Evolutionary conservation across 2,888 invertebrate species (phyloP).

Genomic region (Patella ulyssiponensis): DNA sequence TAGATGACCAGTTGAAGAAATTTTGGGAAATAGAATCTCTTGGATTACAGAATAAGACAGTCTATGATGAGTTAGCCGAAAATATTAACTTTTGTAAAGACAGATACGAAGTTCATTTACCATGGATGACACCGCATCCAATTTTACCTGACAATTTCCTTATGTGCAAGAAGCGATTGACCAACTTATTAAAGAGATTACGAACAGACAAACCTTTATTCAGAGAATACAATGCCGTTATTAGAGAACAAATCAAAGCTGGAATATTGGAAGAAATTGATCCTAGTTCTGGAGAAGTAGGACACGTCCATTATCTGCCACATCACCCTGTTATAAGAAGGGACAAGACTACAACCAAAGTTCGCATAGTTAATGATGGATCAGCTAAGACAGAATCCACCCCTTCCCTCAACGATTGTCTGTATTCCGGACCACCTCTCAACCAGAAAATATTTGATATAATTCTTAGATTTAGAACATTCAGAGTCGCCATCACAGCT

Average conservation of each 20-base stretch:
- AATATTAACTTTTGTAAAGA: neutral
- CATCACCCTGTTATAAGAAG: too few species aligned
- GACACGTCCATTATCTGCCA: neutral
- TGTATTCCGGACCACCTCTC: neutral
- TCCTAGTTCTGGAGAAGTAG: neutral
- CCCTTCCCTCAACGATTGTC: neutral
- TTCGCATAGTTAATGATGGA: too few species aligned
- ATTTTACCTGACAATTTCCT: constrained; percentile 3
- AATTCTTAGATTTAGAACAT: constrained; percentile 1
- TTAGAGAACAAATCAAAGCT: neutral
- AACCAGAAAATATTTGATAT: constrained; percentile 3
- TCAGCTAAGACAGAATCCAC: neutral
- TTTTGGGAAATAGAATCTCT: neutral
- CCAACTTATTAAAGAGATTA: neutral
- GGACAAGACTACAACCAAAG: too few species aligned
- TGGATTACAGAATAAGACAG: constrained; percentile 1
- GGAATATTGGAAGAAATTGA: neutral
- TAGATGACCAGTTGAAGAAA: too few species aligned
- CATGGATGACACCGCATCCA: neutral
- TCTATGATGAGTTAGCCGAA: neutral
- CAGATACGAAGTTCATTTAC: neutral
- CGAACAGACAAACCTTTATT: neutral
- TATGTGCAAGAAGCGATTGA: neutral
- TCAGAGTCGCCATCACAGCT: neutral
- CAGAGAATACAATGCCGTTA: neutral